Evolutionary conservation across 2,113 vertebrate species (phyloP), one percentile per base, ranked within the genome.

Genomic region (Sporophila hypoxantha): DNA sequence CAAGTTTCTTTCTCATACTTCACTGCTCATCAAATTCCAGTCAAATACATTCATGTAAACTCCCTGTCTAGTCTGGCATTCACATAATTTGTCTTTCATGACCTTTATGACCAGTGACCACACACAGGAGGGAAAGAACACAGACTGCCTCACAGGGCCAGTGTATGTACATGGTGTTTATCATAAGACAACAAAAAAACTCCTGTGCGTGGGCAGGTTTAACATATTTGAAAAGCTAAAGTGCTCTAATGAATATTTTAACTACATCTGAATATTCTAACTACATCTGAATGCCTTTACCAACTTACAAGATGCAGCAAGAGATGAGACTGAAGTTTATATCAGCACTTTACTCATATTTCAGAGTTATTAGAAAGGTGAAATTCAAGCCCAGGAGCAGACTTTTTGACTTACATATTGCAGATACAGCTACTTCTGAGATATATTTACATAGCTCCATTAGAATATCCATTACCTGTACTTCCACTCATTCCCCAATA

Each of bases 71-170:
- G 53, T 60, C 64, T 87, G 50, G 53, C 59, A 81, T 76, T 91
- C 59, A 65, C 55, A 61, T 50, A 47, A 87, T 52, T 61, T 70
- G 71, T 34, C 82, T 88, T 81, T 83, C 37, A n/a, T 81, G 88
- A 94, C 86, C 92, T 93, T 93, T 95, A 88, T 76, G 70, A 91
- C 70, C 75, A 91, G 39, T 26, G 70, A 90, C 68, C 30, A 74
- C 10, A 25, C 8, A 59, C 0, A 2, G 49, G 26, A 86, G 36
- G 76, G 83, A 71, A 93, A 95, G 75, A 91, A 92, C 77, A 44
- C 8, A 62, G 27, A 36, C 17, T 65, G 62, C 41, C 61, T 60
- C 52, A 79, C 76, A 79, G 56, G 56, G 46, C 23, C 68, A 91
- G 47, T 21, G 20, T 64, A 52, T 82, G 47, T 32, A 50, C 12